phyloP scores from a whole-genome alignment of 2,113 vertebrate species.

The Notiomystis cincta region DNA sequence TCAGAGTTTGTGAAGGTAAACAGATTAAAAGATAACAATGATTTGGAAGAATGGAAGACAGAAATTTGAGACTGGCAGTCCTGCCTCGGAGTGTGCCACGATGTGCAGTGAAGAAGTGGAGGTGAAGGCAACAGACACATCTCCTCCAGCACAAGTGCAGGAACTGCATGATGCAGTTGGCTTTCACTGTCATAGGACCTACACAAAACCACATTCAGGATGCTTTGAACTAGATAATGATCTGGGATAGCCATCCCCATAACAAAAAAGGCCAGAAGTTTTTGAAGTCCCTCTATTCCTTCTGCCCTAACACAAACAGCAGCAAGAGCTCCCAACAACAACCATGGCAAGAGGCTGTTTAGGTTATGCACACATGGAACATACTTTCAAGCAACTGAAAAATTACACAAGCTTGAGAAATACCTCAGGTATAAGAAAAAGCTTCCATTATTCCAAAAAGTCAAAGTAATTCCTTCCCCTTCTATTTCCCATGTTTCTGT shows the following conservation, averaged over 20 bases:
- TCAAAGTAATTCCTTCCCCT: background rate
- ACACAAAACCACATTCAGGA: background rate
- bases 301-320: background rate
- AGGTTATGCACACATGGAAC: accelerated
- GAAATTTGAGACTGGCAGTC: background rate
- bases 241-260: background rate
- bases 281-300: background rate
- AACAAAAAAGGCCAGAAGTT: background rate
- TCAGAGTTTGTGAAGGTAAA: background rate
- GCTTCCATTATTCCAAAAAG: background rate
- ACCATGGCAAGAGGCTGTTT: background rate
- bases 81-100: accelerated
- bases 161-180: background rate
- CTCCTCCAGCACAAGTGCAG: background rate
- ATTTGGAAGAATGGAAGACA: background rate
- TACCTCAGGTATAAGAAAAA: background rate
- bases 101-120: background rate
- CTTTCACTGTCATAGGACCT: background rate
- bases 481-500: background rate
- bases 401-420: background rate
- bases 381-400: background rate
- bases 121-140: background rate
- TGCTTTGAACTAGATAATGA: background rate
- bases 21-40: background rate
- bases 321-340: background rate